phyloP scores from a whole-genome alignment of 2,113 vertebrate genomes.

The Lasiurus borealis region DNA sequence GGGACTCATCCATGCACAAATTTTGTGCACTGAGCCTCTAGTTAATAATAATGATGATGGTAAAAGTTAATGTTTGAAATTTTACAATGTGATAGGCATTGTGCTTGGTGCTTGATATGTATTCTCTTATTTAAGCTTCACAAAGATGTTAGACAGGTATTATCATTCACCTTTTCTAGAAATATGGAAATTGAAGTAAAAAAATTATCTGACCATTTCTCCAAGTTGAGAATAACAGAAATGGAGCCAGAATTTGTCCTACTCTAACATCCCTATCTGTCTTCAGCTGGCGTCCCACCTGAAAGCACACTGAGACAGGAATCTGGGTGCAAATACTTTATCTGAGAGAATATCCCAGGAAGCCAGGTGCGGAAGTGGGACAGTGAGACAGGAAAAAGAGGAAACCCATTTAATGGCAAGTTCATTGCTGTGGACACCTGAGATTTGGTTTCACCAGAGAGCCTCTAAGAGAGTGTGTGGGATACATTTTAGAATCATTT shows the following conservation, averaged over 20 bases:
- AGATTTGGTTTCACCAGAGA: background rate
- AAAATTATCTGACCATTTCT: background rate
- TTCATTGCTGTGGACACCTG: background rate
- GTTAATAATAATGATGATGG: background rate
- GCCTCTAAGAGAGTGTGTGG: background rate
- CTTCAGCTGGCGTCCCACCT: background rate
- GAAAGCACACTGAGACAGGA: background rate
- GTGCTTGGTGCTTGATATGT: background rate
- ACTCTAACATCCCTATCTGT: background rate
- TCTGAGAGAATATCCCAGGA: background rate
- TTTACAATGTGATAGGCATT: background rate
- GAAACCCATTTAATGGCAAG: background rate
- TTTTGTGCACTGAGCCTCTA: too few species aligned
- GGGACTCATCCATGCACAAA: too few species aligned
- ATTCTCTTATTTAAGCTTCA: background rate
- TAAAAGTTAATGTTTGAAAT: background rate
- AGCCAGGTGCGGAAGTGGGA: background rate
- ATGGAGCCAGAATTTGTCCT: background rate
- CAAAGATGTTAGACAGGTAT: background rate
- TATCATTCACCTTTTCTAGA: background rate
- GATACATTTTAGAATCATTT: background rate
- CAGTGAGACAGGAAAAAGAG: background rate
- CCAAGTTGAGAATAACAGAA: background rate
- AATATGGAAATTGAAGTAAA: background rate
- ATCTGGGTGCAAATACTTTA: too few species aligned